phyloP scores from a whole-genome alignment of 2,888 invertebrate species.

The Eulithis testata region DNA sequence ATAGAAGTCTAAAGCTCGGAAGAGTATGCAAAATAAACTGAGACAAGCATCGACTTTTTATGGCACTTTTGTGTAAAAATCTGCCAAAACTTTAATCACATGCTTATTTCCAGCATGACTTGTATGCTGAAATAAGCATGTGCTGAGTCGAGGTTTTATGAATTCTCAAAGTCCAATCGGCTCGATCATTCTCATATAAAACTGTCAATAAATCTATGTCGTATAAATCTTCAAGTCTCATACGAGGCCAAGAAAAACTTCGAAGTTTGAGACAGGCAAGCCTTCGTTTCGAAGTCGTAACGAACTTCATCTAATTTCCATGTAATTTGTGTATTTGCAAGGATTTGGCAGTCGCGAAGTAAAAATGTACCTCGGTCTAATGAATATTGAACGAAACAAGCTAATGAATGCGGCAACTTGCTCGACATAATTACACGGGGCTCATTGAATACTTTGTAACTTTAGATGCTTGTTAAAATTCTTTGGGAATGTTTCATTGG shows the following conservation, averaged over 20 bases:
- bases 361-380: slow-evolving; percentile 63
- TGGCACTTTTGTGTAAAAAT: too few relatives aligned
- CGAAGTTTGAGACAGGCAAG: slow-evolving; percentile 42
- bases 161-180: too few relatives aligned
- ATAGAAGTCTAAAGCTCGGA: too few relatives aligned
- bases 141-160: too few relatives aligned
- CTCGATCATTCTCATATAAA: too few relatives aligned
- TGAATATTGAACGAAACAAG: slow-evolving; percentile 75
- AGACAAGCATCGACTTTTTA: too few relatives aligned
- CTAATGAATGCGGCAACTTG: slow-evolving; percentile 73
- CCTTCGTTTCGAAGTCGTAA: slow-evolving; percentile 55
- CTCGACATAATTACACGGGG: slow-evolving; percentile 70
- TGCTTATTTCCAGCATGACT: too few relatives aligned
- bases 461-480: slow-evolving; percentile 66
- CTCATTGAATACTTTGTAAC: slow-evolving; percentile 74
- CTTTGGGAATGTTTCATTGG: slow-evolving; percentile 42
- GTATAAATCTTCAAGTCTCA: too few relatives aligned
- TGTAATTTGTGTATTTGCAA: slow-evolving; percentile 68
- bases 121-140: too few relatives aligned
- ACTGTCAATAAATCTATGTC: too few relatives aligned
- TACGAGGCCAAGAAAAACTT: slow-evolving; percentile 45
- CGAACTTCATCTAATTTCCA: slow-evolving; percentile 70
- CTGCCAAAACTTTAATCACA: too few relatives aligned
- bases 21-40: too few relatives aligned
- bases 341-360: slow-evolving; percentile 60